Evolutionary conservation across 1,140 invertebrate species (phyloP), one percentile per base, ranked within the genome.

Genomic region (Heterodera schachtii): DNA sequence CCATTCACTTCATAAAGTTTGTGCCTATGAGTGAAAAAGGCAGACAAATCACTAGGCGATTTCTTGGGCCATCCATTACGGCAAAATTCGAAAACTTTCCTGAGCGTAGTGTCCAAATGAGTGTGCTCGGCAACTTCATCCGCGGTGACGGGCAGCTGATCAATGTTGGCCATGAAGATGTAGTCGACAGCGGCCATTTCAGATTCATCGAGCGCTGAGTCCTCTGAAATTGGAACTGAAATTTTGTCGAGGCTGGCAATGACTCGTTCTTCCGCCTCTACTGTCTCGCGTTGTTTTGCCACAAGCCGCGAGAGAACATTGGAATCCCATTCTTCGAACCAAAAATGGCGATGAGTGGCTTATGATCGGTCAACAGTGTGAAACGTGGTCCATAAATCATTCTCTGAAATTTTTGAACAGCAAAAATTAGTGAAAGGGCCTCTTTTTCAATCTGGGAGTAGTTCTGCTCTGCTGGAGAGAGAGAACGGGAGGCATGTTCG

Each of bases 401-500:
- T 49, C 91, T 84, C 52, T 92, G 88, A 87, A 93, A 93, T 16
- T 60, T 60, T 16, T 60, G 57, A 4, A 60, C 57, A 3, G 57
- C 57, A 16, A 60, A 60, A 4, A 60, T 60, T 3, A 60, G 57
- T 16, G 16, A 88, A 16, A 92, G 84, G 0, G 89, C 91, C 86
- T 93, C 92, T 82, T 91, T 91, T 49, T 93, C 91, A 6, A 92
- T 86, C 78, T 92, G 90, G n/a, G 87, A 86, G 84, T 93, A 93
- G n/a, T 91, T 91, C 82, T 86, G 84, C 85, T 93, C 81, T 91
- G 75, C 1, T 90, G 31, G 8, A 13, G 21, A 75, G 2, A 81
- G 71, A 16, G 79, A 46, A 7, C 46, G 74, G n/a, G 74, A 92
- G 6, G 89, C 89, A 87, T 90, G 92, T 6, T 89, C 90, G 44